Conservation (phyloP, 2,888 invertebrate genomes). For the Stenodema calcarata region DNA sequence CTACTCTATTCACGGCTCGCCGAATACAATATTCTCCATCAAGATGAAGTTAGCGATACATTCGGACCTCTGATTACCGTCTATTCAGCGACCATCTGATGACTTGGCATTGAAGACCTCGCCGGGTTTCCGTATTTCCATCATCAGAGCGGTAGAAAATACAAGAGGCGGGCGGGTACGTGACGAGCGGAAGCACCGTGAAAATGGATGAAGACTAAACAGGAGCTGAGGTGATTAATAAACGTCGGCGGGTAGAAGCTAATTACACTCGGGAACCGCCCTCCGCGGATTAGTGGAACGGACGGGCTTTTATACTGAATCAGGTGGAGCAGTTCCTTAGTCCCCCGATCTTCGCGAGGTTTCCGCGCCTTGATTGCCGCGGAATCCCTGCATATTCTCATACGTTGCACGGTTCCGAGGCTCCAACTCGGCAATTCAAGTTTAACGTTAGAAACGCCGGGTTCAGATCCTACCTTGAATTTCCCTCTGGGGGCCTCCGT, state of each 20-base stretch:
- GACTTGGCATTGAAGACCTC: not conserved
- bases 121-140: not conserved
- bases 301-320: not conserved
- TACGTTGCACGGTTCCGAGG: not conserved
- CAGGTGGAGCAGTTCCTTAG: not conserved
- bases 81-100: not conserved
- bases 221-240: conserved; percentile 1
- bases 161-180: not conserved
- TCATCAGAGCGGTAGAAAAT: not conserved
- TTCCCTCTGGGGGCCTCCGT: not conserved
- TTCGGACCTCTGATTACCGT: not conserved
- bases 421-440: not conserved
- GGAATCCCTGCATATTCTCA: not conserved
- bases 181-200: not conserved
- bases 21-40: not conserved
- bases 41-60: not conserved
- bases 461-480: not conserved
- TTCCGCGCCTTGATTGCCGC: not conserved
- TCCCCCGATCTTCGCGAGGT: too few species aligned
- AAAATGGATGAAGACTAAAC: not conserved
- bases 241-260: not conserved
- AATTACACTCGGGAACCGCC: not conserved
- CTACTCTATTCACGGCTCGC: not conserved
- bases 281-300: not conserved
- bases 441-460: not conserved